Base-by-base conservation (phyloP, 2,113 vertebrate genomes). In the Cyphomyrus discorhynchus region DNA sequence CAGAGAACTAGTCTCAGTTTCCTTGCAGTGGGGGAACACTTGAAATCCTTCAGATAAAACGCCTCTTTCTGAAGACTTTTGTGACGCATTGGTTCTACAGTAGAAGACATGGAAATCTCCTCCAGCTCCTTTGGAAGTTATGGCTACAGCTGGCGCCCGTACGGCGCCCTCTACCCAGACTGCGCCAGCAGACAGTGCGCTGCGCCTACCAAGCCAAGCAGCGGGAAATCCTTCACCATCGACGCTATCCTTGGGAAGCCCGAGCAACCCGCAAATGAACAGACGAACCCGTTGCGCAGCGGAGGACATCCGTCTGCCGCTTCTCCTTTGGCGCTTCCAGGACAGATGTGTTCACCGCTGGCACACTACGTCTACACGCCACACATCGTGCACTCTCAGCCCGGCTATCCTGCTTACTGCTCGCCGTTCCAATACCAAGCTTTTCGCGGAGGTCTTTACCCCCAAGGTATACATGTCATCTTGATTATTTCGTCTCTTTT, bases 221-320 rank as follows among this genome's bases (percentile, higher is more conserved):
- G 82, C 27, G 93, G 95, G 2, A 96, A 96, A 88, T 95, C 95
- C 2, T 97, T 97, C 93, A 97, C 95, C 3, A 97, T 97, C 42
- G 96, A 96, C 3, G 95, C 96, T 10, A 89, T 96, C 58, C 95
- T 97, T 19, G 95, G 95, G 42, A 95, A 93, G 27, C 90, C 95
- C 3, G 94, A 94, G 39, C 91, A 92, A 1, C 80, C 89, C 0
- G 1, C 53, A 86, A 82, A 49, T 50, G 92, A 91, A n/a, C 90
- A 92, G 80, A 77, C 89, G 1, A 93, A 91, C 49, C 89, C 88
- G 0, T 5, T 88, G 58, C 91, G 89, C 0, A 86, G 90, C 66
- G 88, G 92, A 56, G 58, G 92, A 47, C 94, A 92, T 45, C 92
- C 91, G 0, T 92, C 90, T 2, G 50, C 88, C 1, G 86, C 91